Evolutionary conservation across 1,140 invertebrate species (phyloP).

Genomic region (Coenobita brevimanus): DNA sequence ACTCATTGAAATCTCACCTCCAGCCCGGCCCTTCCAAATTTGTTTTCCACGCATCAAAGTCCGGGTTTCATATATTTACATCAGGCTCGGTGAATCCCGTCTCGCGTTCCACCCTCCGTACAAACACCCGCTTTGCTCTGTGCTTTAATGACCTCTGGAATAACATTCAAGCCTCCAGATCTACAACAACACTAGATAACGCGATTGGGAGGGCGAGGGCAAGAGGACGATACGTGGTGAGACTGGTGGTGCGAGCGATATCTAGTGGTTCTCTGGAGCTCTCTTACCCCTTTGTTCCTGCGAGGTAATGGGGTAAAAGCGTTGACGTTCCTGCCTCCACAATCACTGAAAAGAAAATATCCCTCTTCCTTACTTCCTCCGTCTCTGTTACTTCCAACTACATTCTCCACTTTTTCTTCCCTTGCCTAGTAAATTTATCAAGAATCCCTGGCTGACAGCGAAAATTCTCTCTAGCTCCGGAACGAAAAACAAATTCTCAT

Average conservation of each 20-base stretch:
- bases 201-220: not conserved
- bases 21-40: not conserved
- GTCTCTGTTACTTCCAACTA: not conserved
- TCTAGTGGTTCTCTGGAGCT: not conserved
- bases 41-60: not conserved
- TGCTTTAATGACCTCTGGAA: too few relatives aligned
- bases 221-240: too few relatives aligned
- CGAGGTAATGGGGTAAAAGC: slow-evolving; percentile 57
- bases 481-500: slow-evolving; percentile 7
- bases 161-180: not conserved
- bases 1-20: slow-evolving; percentile 65
- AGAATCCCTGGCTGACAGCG: not conserved
- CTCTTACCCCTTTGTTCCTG: slow-evolving; percentile 55
- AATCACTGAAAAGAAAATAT: slow-evolving; percentile 48
- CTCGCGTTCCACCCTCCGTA: too few relatives aligned
- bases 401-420: not conserved
- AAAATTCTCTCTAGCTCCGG: not conserved
- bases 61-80: slow-evolving; percentile 22
- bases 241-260: slow-evolving; percentile 15
- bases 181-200: not conserved
- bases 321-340: slow-evolving; percentile 57
- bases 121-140: too few relatives aligned
- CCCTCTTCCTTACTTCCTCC: slow-evolving; percentile 6
- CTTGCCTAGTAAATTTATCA: not conserved
- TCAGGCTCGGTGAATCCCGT: not conserved